These are phyloP conservation scores for Nomada flava DNA, from an alignment of 2,888 invertebrate species.

Conservation along the genomic window DNA sequence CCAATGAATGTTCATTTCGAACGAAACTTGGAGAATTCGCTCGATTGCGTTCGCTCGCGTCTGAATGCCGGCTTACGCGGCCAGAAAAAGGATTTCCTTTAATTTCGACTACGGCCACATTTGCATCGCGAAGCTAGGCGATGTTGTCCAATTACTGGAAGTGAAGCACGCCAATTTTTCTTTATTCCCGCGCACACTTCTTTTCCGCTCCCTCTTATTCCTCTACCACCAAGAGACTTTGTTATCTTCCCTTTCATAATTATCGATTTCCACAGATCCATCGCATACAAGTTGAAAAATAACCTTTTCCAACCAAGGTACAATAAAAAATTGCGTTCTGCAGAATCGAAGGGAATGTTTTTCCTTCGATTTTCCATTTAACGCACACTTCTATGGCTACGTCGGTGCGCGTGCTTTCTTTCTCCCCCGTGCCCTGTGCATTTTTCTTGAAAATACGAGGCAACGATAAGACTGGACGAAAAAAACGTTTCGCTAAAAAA, in stretches of 20 bases:
- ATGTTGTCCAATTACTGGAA: conserved; percentile 46
- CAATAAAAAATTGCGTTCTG: background rate
- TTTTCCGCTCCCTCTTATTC: background rate
- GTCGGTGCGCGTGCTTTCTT: background rate
- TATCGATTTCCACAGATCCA: background rate
- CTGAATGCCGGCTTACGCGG: conserved; percentile 9
- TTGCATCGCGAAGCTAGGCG: conserved; percentile 34
- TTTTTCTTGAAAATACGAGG: background rate
- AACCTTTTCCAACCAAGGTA: no score
- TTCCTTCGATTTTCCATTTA: background rate
- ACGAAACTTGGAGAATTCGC: conserved; percentile 28
- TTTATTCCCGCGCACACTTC: background rate
- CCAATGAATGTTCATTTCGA: conserved; percentile 40
- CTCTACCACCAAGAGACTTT: background rate
- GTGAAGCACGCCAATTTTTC: conserved; percentile 27
- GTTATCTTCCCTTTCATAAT: background rate
- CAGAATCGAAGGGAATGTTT: background rate
- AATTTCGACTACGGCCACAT: conserved; percentile 56
- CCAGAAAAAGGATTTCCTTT: conserved; percentile 51
- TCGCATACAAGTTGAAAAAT: no score
- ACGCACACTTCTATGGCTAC: background rate
- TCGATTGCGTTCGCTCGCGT: conserved; percentile 15
- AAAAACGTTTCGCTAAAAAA: background rate
- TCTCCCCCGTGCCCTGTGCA: background rate
- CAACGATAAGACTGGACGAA: no score